A percentile compares a stretch with the other conserved stretches of the same genome.
These are phyloP conservation scores for Nasonia vitripennis DNA, from an alignment of 1,140 invertebrate genomes.

Conservation along the genomic window DNA sequence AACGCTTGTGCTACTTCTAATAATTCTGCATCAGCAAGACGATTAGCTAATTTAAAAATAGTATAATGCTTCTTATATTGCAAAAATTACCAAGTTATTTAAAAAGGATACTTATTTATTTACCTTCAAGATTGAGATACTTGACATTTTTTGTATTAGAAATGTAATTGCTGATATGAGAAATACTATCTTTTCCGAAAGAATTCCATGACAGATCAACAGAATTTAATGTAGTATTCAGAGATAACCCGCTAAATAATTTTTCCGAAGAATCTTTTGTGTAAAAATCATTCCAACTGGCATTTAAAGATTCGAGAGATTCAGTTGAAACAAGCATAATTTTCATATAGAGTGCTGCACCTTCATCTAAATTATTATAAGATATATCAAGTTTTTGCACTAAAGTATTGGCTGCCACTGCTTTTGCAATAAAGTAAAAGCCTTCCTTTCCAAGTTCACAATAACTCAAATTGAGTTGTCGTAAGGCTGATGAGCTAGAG, in stretches of 20 bases:
- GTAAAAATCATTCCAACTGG: constrained; percentile 73
- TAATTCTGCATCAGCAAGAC: constrained; percentile 59
- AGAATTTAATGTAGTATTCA: constrained; percentile 59
- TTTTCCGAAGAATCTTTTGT: constrained; percentile 61
- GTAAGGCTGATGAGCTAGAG: constrained; percentile 57
- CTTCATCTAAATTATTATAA: constrained; percentile 67
- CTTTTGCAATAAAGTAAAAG: constrained; percentile 63
- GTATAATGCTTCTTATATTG: neutral
- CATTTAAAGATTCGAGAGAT: constrained; percentile 66
- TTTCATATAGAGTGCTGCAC: constrained; percentile 58
- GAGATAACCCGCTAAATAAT: constrained; percentile 61
- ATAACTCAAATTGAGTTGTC: constrained; percentile 69
- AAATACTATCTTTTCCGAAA: constrained; percentile 57
- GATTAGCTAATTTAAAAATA: constrained; percentile 62
- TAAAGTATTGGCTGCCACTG: constrained; percentile 57
- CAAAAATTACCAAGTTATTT: neutral
- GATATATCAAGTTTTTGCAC: constrained; percentile 67
- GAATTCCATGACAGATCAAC: constrained; percentile 72
- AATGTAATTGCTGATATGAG: constrained; percentile 57
- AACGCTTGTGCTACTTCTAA: constrained; percentile 60
- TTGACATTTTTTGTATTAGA: constrained; percentile 51
- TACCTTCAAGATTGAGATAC: constrained; percentile 63
- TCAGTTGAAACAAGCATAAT: constrained; percentile 62
- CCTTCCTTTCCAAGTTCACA: constrained; percentile 72
- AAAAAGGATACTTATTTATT: constrained; percentile 17